These are phyloP conservation scores for Petrosia ficiformis DNA, from an alignment of 37 sponge, comb jelly and placozoan species.

Conservation along the genomic window DNA sequence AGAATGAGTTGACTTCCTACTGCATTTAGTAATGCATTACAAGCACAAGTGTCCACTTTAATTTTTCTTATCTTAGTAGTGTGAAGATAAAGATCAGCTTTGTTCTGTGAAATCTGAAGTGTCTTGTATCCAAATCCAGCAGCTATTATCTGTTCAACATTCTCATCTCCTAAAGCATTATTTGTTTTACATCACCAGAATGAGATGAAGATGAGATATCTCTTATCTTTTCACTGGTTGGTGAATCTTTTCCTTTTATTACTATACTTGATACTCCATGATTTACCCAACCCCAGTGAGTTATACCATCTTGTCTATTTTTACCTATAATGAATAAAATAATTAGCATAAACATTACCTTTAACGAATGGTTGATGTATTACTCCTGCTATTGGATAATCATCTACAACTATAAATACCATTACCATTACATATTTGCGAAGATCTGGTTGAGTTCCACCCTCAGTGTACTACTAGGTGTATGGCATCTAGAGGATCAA, in stretches of 20 bases:
- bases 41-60: constrained; percentile 94
- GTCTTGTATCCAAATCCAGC: constrained; percentile 95
- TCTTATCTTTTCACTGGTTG: constrained; percentile 19
- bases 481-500: no score
- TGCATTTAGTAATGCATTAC: no score
- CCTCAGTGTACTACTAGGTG: no score
- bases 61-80: constrained; percentile 72
- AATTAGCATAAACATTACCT: background rate
- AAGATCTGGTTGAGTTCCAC: constrained; percentile 41
- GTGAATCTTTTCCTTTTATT: background rate
- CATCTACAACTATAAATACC: constrained; percentile 91
- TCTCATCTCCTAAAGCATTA: background rate
- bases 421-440: constrained; percentile 94
- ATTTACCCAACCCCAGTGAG: constrained; percentile 83
- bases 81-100: no score
- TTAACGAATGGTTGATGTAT: constrained; percentile 82
- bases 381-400: no score
- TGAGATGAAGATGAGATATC: constrained; percentile 79
- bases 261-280: constrained; percentile 69
- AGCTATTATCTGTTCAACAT: constrained; percentile 52
- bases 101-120: constrained; percentile 72
- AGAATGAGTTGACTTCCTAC: constrained; percentile 59
- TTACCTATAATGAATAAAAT: background rate
- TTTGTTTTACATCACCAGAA: no score
- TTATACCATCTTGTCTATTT: background rate